A percentile compares a stretch with the other conserved stretches of the same genome.
Evolutionary conservation across 1,140 invertebrate species (phyloP).

Genomic region (Trinorchestia longiramus): DNA sequence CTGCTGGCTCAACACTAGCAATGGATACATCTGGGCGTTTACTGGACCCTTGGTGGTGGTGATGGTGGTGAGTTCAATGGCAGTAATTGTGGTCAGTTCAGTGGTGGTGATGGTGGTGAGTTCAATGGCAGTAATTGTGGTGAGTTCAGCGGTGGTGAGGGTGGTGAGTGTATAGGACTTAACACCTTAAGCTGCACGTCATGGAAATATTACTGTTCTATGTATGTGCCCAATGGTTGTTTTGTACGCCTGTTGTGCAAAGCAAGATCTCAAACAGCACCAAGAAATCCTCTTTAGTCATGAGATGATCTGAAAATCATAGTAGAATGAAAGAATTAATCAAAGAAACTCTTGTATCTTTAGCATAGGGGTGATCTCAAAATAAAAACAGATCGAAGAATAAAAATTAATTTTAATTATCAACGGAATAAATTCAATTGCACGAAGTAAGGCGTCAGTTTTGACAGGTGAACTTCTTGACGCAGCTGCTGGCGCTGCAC

Average conservation of each 20-base stretch:
- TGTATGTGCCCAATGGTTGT: not conserved
- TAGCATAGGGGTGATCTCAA: no score
- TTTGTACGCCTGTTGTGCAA: no score
- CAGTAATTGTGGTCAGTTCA: not conserved
- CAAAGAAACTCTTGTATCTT: no score
- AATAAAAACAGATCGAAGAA: no score
- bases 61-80: not conserved
- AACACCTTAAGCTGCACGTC: not conserved
- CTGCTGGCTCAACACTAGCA: slow-evolving; percentile 5
- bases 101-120: slow-evolving; percentile 1
- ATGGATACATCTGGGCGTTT: slow-evolving; percentile 39
- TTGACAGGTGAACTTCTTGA: slow-evolving; percentile 60
- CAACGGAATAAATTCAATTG: no score
- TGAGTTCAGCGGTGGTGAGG: not conserved
- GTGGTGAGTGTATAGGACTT: not conserved
- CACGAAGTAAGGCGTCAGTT: no score
- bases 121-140: not conserved
- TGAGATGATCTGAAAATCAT: no score
- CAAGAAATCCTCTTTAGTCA: no score
- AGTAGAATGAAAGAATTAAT: no score
- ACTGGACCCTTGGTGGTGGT: not conserved
- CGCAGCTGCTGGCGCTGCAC: slow-evolving; percentile 55
- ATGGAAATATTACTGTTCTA: not conserved
- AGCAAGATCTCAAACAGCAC: no score
- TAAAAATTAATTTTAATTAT: no score